phyloP scores from a whole-genome alignment of 2,797 vertebrate species.

The Muscicapa comitata region DNA sequence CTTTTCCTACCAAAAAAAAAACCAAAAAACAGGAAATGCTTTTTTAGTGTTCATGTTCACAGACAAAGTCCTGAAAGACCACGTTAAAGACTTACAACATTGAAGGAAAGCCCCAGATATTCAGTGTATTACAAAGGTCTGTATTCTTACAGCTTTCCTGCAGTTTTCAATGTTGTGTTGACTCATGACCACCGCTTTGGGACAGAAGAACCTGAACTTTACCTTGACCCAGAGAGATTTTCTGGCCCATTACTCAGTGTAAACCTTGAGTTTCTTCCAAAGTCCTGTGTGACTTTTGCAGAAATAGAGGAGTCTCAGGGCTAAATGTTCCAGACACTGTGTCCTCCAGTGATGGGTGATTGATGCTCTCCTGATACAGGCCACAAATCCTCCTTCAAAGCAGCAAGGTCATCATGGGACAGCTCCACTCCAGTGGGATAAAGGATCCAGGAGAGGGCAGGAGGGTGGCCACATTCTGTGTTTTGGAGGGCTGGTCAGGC shows the following conservation, averaged over 20 bases:
- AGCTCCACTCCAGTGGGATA: fast-evolving
- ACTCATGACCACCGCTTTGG: fast-evolving
- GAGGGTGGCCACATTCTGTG: fast-evolving
- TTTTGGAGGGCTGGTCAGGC: background rate
- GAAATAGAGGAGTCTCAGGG: background rate
- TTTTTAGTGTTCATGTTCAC: background rate
- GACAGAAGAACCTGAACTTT: background rate
- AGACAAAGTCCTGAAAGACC: background rate
- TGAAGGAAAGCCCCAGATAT: fast-evolving
- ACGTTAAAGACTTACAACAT: background rate
- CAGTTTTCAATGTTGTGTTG: background rate
- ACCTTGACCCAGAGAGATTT: background rate
- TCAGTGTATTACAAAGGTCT: fast-evolving
- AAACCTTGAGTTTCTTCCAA: constrained; percentile 16
- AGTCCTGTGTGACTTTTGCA: background rate
- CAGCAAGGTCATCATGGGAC: background rate
- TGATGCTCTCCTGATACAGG: fast-evolving
- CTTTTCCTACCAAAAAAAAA: fast-evolving
- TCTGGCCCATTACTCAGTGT: background rate
- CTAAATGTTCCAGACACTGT: background rate
- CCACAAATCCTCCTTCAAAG: background rate
- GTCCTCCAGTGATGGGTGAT: background rate
- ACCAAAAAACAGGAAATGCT: fast-evolving
- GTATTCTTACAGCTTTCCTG: background rate
- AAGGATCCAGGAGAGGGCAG: background rate